These are phyloP conservation scores for Micronisus gabar DNA, from an alignment of 2,113 vertebrate species.

Conservation along the genomic window DNA sequence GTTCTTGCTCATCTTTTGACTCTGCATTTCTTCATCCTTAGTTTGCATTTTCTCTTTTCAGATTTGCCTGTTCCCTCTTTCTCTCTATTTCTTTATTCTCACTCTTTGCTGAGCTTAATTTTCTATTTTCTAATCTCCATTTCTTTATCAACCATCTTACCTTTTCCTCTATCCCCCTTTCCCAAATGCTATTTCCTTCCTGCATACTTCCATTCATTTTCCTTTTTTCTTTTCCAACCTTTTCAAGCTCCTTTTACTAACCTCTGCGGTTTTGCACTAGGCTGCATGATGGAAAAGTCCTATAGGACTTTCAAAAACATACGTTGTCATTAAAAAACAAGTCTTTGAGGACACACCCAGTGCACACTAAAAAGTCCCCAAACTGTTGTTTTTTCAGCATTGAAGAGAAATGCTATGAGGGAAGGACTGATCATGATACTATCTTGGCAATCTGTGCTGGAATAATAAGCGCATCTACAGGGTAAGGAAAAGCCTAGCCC, in stretches of 20 bases:
- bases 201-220: not conserved
- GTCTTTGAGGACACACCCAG: not conserved
- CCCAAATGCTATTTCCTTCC: not conserved
- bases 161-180: not conserved
- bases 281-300: not conserved
- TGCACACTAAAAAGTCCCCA: not conserved
- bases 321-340: not conserved
- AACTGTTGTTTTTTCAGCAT: not conserved
- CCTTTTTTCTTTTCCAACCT: not conserved
- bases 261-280: not conserved
- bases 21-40: not conserved
- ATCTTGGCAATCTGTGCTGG: not conserved
- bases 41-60: not conserved
- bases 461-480: not conserved
- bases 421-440: not conserved
- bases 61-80: not conserved
- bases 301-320: not conserved
- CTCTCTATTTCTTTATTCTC: not conserved
- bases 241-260: not conserved
- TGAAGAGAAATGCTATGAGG: not conserved
- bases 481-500: not conserved
- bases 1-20: not conserved
- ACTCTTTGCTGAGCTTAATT: not conserved
- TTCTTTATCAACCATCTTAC: not conserved
- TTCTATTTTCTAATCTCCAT: not conserved